Evolutionary conservation across 2,888 invertebrate species (phyloP), one percentile per base, ranked within the genome.

Genomic region (Stenotaenia linearis): DNA sequence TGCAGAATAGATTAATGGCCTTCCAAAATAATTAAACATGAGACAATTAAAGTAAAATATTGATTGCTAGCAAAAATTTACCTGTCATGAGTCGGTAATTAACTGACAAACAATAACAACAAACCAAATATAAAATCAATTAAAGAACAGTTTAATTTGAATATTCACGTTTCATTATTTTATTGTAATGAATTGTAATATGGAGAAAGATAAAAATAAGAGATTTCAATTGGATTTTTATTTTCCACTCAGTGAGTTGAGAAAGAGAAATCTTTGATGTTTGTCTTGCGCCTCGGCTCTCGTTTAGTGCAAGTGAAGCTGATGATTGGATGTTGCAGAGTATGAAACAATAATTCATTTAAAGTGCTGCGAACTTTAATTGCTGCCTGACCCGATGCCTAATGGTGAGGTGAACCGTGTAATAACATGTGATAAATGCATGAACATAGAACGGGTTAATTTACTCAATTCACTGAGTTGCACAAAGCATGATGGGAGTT

Each of bases 291-390:
- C 69, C 69, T 69, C 69, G 10, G 23, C 12, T 69, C 69, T 69
- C 69, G 25, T 25, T 69, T 28, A 15, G 69, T 69, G 69, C 28
- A 50, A 69, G 69, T 69, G 69, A 69, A 69, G 69, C 69, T 69
- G 69, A 69, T 69, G 69, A 69, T 69, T 69, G 28, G 69, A 69
- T 69, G 69, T 69, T 28, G 69, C 25, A 25, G 28, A n/a, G 69
- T 69, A 69, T 69, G 69, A 69, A 69, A 69, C 69, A 69, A 69
- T 69, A 69, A 69, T 69, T 69, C 69, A 69, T 69, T 69, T 69
- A 69, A 69, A 69, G 69, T 69, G 69, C 69, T 69, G 69, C 69
- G 69, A 69, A 69, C 69, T 69, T 69, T 69, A 69, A 69, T 69
- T 69, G 69, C 69, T 69, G 69, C 69, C 69, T 69, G 69, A 69